A percentile compares a stretch with the other conserved stretches of the same genome.
Evolutionary conservation across 1,140 invertebrate species (phyloP).

Genomic region (Hycleus cichorii): DNA sequence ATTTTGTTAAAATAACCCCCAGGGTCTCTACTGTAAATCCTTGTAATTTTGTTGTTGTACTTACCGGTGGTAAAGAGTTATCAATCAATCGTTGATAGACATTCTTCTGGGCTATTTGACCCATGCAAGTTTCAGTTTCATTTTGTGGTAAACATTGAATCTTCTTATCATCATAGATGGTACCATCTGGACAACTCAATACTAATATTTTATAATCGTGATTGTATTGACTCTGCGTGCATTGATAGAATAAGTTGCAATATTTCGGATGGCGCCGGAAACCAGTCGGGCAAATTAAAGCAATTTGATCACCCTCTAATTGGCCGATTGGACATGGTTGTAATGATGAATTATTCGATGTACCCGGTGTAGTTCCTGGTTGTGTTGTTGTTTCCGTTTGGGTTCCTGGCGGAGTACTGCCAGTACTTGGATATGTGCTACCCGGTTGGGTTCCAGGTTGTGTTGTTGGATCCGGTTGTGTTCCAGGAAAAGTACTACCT

Average conservation of each 20-base stretch:
- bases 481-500: slow-evolving; percentile 7
- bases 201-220: slow-evolving; percentile 65
- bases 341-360: slow-evolving; percentile 12
- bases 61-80: slow-evolving; percentile 52
- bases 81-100: slow-evolving; percentile 46
- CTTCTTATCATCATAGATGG: slow-evolving; percentile 64
- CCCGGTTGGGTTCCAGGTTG: neutral
- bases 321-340: slow-evolving; percentile 32
- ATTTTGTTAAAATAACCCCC: neutral
- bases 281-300: slow-evolving; percentile 69
- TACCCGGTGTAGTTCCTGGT: slow-evolving; percentile 26
- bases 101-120: slow-evolving; percentile 47
- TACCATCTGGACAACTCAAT: slow-evolving; percentile 66
- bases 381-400: slow-evolving; percentile 31
- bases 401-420: slow-evolving; percentile 1
- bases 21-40: neutral
- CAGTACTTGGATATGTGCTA: slow-evolving; percentile 6
- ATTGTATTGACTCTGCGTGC: slow-evolving; percentile 52
- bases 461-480: slow-evolving; percentile 14
- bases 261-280: slow-evolving; percentile 75
- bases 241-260: slow-evolving; percentile 80
- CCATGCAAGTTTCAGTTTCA: slow-evolving; percentile 51
- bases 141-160: slow-evolving; percentile 59
- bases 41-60: slow-evolving; percentile 32
- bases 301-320: slow-evolving; percentile 56